Percentiles rank a stretch among this genome's conserved stretches.
Evolutionary conservation across 2,113 vertebrate genomes (phyloP).

Genomic region (Colinus virginianus): DNA sequence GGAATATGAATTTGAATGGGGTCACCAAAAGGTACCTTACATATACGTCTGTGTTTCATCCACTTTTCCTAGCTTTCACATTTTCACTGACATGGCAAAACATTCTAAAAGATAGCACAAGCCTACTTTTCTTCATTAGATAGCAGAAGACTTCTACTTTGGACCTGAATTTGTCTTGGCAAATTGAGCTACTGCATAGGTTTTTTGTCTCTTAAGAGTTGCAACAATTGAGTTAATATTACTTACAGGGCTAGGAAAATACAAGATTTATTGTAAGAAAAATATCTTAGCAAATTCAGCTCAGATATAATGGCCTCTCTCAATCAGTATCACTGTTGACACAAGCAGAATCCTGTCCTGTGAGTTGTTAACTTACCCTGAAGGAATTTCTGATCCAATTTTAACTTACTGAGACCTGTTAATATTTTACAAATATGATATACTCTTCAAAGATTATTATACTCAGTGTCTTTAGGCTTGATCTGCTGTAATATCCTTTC

Average conservation of each 20-base stretch:
- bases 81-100: background rate
- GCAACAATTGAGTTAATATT: rapidly evolving
- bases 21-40: background rate
- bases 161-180: background rate
- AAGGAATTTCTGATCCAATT: background rate
- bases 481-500: background rate
- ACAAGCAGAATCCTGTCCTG: background rate
- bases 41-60: background rate
- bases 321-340: background rate
- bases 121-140: background rate
- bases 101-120: background rate
- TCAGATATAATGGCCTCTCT: background rate
- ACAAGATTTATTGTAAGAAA: background rate
- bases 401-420: background rate
- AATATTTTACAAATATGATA: background rate
- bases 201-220: background rate
- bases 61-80: background rate
- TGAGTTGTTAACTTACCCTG: background rate
- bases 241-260: background rate
- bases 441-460: background rate
- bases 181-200: background rate
- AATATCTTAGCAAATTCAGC: background rate
- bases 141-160: background rate
- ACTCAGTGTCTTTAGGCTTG: background rate
- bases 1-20: background rate